Conservation (phyloP, 2,888 invertebrate species). For the Drosophila kokeensis region DNA sequence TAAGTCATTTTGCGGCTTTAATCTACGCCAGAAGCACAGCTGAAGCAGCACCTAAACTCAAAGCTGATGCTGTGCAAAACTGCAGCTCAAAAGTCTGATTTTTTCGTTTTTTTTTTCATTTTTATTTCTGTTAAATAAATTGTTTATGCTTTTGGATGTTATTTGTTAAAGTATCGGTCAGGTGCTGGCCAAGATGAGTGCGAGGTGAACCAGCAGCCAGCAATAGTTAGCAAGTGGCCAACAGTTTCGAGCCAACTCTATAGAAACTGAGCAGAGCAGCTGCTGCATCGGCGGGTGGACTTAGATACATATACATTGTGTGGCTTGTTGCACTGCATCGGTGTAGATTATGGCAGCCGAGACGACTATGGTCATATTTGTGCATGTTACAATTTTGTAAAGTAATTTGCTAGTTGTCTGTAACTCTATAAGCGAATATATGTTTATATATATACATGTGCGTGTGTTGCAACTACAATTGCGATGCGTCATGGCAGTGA, state of each 20-base stretch:
- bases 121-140: constrained; percentile 62
- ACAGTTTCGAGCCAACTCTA: neutral
- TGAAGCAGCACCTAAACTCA: constrained; percentile 26
- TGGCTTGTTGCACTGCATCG: constrained; percentile 15
- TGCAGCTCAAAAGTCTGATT: constrained; percentile 23
- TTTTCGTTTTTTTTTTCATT: constrained; percentile 12
- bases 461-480: constrained; percentile 15
- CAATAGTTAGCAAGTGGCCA: constrained; percentile 45
- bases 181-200: constrained; percentile 55
- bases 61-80: constrained; percentile 25
- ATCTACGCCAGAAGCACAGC: constrained; percentile 49
- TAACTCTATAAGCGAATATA: constrained; percentile 4
- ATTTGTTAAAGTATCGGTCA: constrained; percentile 44
- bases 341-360: constrained; percentile 60
- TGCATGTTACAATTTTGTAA: constrained; percentile 69
- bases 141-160: constrained; percentile 74
- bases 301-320: neutral
- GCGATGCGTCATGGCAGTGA: constrained; percentile 59
- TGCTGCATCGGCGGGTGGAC: constrained; percentile 53
- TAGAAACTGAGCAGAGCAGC: constrained; percentile 34
- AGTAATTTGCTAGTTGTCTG: constrained; percentile 60
- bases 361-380: constrained; percentile 68
- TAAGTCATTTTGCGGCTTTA: constrained; percentile 72
- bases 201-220: constrained; percentile 64
- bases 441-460: neutral